phyloP scores from a whole-genome alignment of 2,797 vertebrate genomes.

The Fratercula arctica region DNA sequence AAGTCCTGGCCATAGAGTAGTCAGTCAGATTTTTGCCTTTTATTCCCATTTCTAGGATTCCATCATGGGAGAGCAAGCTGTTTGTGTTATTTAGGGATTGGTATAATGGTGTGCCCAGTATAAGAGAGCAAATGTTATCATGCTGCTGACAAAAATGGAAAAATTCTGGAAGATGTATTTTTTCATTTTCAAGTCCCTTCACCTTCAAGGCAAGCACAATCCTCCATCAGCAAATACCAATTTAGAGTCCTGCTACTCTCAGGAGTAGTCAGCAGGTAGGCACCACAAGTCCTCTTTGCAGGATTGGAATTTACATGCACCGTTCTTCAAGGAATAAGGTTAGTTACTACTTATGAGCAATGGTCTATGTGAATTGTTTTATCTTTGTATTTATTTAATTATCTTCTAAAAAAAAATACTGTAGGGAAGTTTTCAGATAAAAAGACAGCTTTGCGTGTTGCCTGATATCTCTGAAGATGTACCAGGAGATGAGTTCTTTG shows the following conservation, averaged over 20 bases:
- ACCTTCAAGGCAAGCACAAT: neutral
- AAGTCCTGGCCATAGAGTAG: neutral
- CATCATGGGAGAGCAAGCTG: neutral
- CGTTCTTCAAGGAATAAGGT: neutral
- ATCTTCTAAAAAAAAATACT: neutral
- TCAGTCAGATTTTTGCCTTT: neutral
- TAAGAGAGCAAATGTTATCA: neutral
- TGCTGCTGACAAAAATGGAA: neutral
- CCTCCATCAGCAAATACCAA: neutral
- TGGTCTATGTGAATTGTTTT: neutral
- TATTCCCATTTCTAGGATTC: neutral
- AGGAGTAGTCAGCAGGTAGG: neutral
- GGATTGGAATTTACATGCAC: neutral
- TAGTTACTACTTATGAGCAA: neutral
- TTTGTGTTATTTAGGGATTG: neutral
- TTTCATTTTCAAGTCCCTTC: neutral
- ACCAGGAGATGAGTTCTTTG: conserved; percentile 12
- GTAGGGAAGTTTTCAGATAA: neutral
- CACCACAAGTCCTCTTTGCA: neutral
- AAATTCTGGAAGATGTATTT: neutral
- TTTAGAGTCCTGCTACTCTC: neutral
- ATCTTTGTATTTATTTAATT: neutral
- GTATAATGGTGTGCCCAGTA: neutral
- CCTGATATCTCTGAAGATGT: neutral
- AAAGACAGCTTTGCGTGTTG: conserved; percentile 25